Percentiles rank a stretch among this genome's conserved stretches.
These are phyloP conservation scores for Anticlea derivata DNA, from an alignment of 2,888 invertebrate genomes.

Conservation along the genomic window DNA sequence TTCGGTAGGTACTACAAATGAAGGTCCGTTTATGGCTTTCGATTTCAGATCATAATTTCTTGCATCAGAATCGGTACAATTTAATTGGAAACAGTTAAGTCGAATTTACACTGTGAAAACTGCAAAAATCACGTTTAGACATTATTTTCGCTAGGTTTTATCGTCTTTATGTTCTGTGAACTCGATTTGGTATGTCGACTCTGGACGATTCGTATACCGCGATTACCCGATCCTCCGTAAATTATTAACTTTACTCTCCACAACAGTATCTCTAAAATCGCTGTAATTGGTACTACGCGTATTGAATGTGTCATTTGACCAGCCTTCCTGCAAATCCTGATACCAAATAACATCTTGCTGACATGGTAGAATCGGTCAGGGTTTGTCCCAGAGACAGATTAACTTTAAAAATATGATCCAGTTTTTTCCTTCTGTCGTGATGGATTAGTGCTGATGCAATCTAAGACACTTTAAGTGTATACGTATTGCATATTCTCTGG, in stretches of 20 bases:
- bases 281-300: too few species aligned
- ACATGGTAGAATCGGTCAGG: neutral
- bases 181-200: too few species aligned
- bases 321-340: too few species aligned
- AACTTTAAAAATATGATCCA: neutral
- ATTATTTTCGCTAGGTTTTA: neutral
- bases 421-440: conserved; percentile 27
- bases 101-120: neutral
- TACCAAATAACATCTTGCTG: neutral
- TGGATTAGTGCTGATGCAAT: conserved; percentile 23
- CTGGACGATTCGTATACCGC: too few species aligned
- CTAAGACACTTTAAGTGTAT: conserved; percentile 24
- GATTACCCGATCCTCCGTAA: too few species aligned
- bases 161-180: conserved; percentile 1
- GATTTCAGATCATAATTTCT: conserved; percentile 17
- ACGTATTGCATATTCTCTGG: conserved; percentile 2
- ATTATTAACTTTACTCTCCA: too few species aligned
- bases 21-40: conserved; percentile 22
- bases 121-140: too few species aligned
- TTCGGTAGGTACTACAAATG: conserved; percentile 11
- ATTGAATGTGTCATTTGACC: too few species aligned
- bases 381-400: conserved; percentile 11
- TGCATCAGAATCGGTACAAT: conserved; percentile 1
- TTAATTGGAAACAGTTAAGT: conserved; percentile 5
- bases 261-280: too few species aligned